These are phyloP conservation scores for Subacronicta megacephala DNA, from an alignment of 2,888 invertebrate genomes.

Conservation along the genomic window DNA sequence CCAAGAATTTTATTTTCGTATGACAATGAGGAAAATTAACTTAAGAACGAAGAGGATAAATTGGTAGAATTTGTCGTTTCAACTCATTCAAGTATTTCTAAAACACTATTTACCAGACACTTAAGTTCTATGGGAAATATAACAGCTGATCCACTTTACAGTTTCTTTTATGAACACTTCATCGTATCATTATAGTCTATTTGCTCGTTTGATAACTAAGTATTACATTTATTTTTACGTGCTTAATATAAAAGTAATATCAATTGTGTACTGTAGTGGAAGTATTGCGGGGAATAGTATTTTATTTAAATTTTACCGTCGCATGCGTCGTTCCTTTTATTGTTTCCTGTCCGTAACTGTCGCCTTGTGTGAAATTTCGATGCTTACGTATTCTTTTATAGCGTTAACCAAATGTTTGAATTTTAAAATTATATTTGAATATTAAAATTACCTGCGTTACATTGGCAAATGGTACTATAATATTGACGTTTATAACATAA, in stretches of 20 bases:
- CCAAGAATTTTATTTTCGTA: neutral
- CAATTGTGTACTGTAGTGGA: constrained; percentile 10
- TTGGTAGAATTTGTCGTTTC: no score
- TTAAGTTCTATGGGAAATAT: neutral
- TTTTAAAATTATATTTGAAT: neutral
- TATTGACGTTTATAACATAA: no score
- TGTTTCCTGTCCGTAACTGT: constrained; percentile 48
- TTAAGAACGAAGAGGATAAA: neutral
- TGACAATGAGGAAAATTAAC: neutral
- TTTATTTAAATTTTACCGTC: constrained; percentile 59
- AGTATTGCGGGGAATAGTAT: constrained; percentile 36
- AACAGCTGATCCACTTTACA: neutral
- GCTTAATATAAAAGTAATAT: constrained; percentile 10
- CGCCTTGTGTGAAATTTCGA: constrained; percentile 51
- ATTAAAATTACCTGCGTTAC: neutral
- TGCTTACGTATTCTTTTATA: constrained; percentile 49
- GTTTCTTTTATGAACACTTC: neutral
- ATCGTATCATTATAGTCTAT: neutral
- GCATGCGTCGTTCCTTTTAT: constrained; percentile 46
- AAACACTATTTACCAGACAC: no score
- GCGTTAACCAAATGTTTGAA: constrained; percentile 29
- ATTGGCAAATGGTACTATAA: neutral
- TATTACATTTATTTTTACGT: neutral
- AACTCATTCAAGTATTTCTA: no score
- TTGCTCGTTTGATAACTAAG: neutral